These are phyloP conservation scores for Parthenolecanium corni DNA, from an alignment of 2,888 invertebrate genomes.

Conservation along the genomic window DNA sequence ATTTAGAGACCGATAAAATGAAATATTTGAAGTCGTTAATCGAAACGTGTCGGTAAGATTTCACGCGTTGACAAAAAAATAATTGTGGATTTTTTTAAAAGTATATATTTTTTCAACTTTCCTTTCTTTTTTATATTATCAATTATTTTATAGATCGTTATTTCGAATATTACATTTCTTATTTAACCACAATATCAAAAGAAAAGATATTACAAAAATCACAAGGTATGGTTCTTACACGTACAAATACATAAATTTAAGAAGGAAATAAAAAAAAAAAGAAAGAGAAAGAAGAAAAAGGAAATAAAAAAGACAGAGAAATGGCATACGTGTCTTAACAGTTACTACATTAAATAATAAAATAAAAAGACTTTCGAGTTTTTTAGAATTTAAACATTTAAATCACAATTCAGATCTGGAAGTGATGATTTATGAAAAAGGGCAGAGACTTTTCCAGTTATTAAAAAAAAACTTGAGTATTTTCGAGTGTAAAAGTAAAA, in stretches of 20 bases:
- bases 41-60: not conserved
- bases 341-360: conserved; percentile 5
- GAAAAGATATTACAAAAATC: not conserved
- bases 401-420: conserved; percentile 13
- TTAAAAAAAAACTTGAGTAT: no score
- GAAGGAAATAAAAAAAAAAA: not conserved
- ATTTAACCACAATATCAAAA: not conserved
- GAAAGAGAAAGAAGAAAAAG: not conserved
- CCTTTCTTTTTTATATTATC: no score
- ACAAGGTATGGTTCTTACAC: not conserved
- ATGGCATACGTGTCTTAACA: conserved; percentile 24
- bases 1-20: not conserved
- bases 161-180: not conserved
- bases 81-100: not conserved
- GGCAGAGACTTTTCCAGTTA: no score
- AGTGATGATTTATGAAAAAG: no score
- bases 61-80: not conserved
- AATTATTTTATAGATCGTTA: no score
- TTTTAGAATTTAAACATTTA: conserved; percentile 4
- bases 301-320: not conserved
- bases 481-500: no score
- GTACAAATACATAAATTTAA: not conserved
- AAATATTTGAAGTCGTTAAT: not conserved
- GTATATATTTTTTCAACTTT: not conserved
- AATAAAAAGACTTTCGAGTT: conserved; percentile 10